Conservation (phyloP, 2,797 vertebrate genomes). For the Clarias fuscus region DNA sequence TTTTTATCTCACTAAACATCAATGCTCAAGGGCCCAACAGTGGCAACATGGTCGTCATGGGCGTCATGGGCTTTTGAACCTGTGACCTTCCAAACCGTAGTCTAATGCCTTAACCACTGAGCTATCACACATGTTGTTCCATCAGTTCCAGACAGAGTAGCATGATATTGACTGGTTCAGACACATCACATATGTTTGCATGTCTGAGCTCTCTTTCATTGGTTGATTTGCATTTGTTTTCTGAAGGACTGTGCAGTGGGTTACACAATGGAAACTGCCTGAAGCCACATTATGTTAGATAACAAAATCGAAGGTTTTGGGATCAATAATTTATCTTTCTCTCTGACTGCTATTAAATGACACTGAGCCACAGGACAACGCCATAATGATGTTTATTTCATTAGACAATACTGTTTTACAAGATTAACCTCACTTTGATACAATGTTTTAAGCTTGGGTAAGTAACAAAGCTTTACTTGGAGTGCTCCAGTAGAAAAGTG, state of each 20-base stretch:
- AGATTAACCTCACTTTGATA: neutral
- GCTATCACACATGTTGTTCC: neutral
- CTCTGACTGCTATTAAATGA: constrained; percentile 26
- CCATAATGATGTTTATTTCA: constrained; percentile 44
- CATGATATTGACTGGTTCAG: constrained; percentile 37
- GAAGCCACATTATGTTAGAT: constrained; percentile 57
- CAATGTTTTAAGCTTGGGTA: neutral
- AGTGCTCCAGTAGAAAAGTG: neutral
- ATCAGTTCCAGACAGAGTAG: constrained; percentile 37
- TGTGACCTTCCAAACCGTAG: too few species aligned
- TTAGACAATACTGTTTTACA: neutral
- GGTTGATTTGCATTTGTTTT: constrained; percentile 47
- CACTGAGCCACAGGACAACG: constrained; percentile 44
- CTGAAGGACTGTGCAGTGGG: constrained; percentile 28
- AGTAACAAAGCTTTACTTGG: neutral
- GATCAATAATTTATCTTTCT: constrained; percentile 51
- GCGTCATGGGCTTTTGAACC: too few species aligned
- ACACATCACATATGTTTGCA: constrained; percentile 13
- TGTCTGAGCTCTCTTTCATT: constrained; percentile 32
- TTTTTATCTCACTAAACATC: too few species aligned
- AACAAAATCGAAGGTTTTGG: constrained; percentile 54
- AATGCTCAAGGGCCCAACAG: too few species aligned
- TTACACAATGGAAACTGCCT: constrained; percentile 53
- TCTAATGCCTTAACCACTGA: too few species aligned
- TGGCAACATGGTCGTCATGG: too few species aligned